Percentiles rank a stretch among this genome's conserved stretches.
Evolutionary conservation across 2,888 invertebrate species (phyloP).

Genomic region (Priocnemis perturbator): DNA sequence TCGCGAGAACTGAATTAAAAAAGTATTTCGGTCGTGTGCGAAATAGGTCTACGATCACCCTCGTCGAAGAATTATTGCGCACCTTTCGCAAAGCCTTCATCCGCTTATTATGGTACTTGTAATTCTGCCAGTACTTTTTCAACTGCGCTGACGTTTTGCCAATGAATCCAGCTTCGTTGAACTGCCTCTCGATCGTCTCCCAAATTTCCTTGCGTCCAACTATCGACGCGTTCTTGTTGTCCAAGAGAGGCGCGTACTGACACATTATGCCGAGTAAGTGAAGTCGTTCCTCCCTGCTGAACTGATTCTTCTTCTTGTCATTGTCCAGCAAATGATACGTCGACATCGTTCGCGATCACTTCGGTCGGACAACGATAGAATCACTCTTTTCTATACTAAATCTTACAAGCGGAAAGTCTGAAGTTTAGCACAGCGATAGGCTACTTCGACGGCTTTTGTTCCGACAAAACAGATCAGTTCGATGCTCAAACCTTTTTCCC

Average conservation of each 20-base stretch:
- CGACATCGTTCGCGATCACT: background rate
- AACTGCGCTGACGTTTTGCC: constrained; percentile 55
- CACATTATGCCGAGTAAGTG: constrained; percentile 53
- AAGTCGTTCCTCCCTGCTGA: constrained; percentile 52
- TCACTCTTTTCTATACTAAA: constrained; percentile 26
- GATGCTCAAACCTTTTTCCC: constrained; percentile 39
- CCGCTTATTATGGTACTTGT: constrained; percentile 58
- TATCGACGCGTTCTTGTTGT: constrained; percentile 51
- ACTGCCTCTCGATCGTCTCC: constrained; percentile 53
- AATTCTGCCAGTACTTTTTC: constrained; percentile 60
- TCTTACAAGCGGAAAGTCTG: constrained; percentile 14
- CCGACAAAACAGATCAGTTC: constrained; percentile 38
- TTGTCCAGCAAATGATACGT: constrained; percentile 33
- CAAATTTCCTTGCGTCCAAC: constrained; percentile 55
- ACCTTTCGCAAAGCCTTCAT: constrained; percentile 16
- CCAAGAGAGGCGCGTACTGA: constrained; percentile 49
- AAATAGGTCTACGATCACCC: no score
- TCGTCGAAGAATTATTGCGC: background rate
- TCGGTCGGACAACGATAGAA: background rate
- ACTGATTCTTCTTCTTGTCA: constrained; percentile 49
- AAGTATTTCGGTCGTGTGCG: no score
- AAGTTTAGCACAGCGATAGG: no score
- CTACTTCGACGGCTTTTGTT: constrained; percentile 40
- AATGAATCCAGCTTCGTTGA: constrained; percentile 48
- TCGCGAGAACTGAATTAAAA: no score